phyloP scores from a whole-genome alignment of 2,888 invertebrate species.

The Trilocha varians region DNA sequence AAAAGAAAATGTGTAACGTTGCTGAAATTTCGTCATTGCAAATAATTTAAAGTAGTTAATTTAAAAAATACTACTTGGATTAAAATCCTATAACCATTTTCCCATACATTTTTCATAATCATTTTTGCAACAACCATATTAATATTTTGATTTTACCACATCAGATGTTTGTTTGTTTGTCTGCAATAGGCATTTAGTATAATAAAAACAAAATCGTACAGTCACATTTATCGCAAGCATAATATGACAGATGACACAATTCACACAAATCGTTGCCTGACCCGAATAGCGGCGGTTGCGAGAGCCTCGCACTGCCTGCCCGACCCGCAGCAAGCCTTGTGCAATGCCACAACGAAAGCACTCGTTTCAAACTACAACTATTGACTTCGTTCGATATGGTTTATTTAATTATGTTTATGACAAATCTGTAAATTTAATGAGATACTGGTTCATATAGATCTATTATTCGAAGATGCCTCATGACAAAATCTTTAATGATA shows the following conservation, averaged over 20 bases:
- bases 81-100: too few relatives aligned
- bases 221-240: constrained; percentile 40
- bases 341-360: constrained; percentile 46
- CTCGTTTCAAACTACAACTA: constrained; percentile 14
- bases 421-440: neutral
- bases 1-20: constrained; percentile 3
- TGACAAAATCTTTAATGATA: too few relatives aligned
- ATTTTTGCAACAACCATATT: too few relatives aligned
- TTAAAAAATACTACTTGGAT: too few relatives aligned
- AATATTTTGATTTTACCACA: too few relatives aligned
- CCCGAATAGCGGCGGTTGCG: constrained; percentile 66
- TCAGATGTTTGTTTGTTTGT: too few relatives aligned
- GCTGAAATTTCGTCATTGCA: too few relatives aligned
- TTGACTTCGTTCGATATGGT: constrained; percentile 3
- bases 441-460: too few relatives aligned
- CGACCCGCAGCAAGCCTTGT: constrained; percentile 63
- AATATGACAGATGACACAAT: constrained; percentile 69
- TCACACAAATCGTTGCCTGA: constrained; percentile 69
- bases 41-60: too few relatives aligned
- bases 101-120: too few relatives aligned
- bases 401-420: neutral
- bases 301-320: constrained; percentile 54
- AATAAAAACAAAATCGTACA: constrained; percentile 22
- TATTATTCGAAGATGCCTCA: too few relatives aligned
- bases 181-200: too few relatives aligned